These are phyloP conservation scores for Neopipo cinnamomea DNA, from an alignment of 2,113 vertebrate genomes.

Conservation along the genomic window DNA sequence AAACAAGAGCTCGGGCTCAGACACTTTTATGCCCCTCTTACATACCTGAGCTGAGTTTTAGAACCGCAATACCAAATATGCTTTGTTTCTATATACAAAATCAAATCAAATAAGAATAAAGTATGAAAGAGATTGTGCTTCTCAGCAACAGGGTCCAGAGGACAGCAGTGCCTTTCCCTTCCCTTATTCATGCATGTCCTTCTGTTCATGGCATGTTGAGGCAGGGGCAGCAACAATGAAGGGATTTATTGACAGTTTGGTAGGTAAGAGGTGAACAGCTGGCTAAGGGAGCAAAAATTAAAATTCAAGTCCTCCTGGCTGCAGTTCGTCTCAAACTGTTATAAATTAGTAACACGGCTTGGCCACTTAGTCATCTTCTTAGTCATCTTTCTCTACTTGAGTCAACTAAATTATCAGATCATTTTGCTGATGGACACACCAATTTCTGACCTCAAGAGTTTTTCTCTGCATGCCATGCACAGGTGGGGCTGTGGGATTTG, in stretches of 20 bases:
- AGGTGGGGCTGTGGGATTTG: neutral
- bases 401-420: neutral
- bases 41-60: neutral
- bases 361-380: neutral
- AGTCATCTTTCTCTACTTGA: neutral
- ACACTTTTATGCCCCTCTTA: neutral
- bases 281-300: no score
- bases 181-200: neutral
- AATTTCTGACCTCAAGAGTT: neutral
- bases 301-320: no score
- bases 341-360: neutral
- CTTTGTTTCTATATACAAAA: neutral
- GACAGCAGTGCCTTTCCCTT: neutral
- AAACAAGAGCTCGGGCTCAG: neutral
- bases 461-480: neutral
- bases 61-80: neutral
- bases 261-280: no score
- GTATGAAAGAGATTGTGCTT: neutral
- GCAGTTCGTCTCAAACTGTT: neutral
- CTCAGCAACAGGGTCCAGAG: neutral
- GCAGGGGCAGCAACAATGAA: no score
- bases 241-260: no score
- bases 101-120: neutral
- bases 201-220: no score
- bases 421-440: neutral